Conservation (phyloP, 2,888 invertebrate genomes). For the Volucella bombylans region DNA sequence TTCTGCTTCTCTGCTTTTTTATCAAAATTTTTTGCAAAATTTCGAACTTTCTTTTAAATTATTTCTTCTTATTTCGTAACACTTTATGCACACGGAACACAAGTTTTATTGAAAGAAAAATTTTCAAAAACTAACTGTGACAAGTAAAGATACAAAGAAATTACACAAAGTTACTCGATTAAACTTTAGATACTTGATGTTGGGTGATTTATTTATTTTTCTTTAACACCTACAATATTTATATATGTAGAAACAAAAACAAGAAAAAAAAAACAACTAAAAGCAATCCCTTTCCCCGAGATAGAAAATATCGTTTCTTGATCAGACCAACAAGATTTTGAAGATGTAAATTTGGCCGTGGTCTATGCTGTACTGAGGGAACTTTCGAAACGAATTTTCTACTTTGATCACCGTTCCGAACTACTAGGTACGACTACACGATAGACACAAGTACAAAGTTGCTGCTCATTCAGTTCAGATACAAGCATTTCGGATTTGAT, state of each 20-base stretch:
- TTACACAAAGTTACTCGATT: slow-evolving; percentile 2
- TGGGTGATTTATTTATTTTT: too few relatives aligned
- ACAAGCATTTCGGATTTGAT: slow-evolving; percentile 31
- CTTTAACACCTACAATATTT: neutral
- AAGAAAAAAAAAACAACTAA: neutral
- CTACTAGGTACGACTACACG: slow-evolving; percentile 57
- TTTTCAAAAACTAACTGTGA: neutral
- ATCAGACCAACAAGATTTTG: slow-evolving; percentile 31
- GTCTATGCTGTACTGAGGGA: slow-evolving; percentile 76
- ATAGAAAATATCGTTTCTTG: slow-evolving; percentile 13
- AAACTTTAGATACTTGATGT: too few relatives aligned
- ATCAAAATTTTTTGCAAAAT: slow-evolving; percentile 2
- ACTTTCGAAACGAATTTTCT: slow-evolving; percentile 60
- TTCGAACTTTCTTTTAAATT: slow-evolving; percentile 11
- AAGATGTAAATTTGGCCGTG: slow-evolving; percentile 75
- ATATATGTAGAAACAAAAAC: slow-evolving; percentile 9
- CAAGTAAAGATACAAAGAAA: slow-evolving; percentile 5
- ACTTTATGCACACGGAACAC: slow-evolving; percentile 72
- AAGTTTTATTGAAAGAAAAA: slow-evolving; percentile 10
- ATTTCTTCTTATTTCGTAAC: slow-evolving; percentile 66
- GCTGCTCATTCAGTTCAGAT: slow-evolving; percentile 46
- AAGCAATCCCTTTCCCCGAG: slow-evolving; percentile 32
- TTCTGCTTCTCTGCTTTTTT: slow-evolving; percentile 13
- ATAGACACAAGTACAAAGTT: slow-evolving; percentile 29
- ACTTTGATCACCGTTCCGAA: slow-evolving; percentile 68